Percentiles rank a stretch among this genome's conserved stretches.
These are phyloP conservation scores for Paratilapia polleni DNA, from an alignment of 2,113 vertebrate genomes.

Conservation along the genomic window DNA sequence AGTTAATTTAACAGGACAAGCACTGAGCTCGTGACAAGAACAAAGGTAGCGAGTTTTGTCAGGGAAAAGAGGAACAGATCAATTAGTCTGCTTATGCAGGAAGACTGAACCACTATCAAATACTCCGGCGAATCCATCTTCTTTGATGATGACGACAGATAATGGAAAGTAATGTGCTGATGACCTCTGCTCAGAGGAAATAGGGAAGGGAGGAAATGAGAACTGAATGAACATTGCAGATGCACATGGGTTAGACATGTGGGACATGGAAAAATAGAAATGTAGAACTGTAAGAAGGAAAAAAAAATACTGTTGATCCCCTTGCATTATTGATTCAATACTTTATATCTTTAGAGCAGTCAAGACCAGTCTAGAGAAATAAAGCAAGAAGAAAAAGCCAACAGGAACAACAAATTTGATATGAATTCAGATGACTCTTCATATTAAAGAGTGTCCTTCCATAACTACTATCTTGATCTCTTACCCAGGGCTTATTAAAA, in stretches of 20 bases:
- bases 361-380: neutral
- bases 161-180: conserved; percentile 48
- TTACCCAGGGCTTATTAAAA: conserved; percentile 6
- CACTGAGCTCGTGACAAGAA: conserved; percentile 28
- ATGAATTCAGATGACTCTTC: neutral
- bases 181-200: conserved; percentile 40
- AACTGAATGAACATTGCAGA: conserved; percentile 8
- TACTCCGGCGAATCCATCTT: conserved; percentile 25
- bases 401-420: neutral
- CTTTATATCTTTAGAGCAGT: neutral
- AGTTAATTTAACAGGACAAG: conserved; percentile 44
- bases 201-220: neutral
- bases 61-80: conserved; percentile 40
- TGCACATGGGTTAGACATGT: neutral
- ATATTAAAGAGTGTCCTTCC: neutral
- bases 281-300: neutral
- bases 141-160: conserved; percentile 57
- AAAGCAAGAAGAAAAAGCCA: neutral
- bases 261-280: conserved; percentile 19
- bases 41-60: conserved; percentile 51
- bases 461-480: neutral
- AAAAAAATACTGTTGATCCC: neutral
- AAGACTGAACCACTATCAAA: conserved; percentile 20
- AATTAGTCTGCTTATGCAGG: conserved; percentile 41
- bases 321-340: neutral